Evolutionary conservation across 2,888 invertebrate genomes (phyloP), one percentile per base, ranked within the genome.

Genomic region (Cataglyphis rosenhaueri): DNA sequence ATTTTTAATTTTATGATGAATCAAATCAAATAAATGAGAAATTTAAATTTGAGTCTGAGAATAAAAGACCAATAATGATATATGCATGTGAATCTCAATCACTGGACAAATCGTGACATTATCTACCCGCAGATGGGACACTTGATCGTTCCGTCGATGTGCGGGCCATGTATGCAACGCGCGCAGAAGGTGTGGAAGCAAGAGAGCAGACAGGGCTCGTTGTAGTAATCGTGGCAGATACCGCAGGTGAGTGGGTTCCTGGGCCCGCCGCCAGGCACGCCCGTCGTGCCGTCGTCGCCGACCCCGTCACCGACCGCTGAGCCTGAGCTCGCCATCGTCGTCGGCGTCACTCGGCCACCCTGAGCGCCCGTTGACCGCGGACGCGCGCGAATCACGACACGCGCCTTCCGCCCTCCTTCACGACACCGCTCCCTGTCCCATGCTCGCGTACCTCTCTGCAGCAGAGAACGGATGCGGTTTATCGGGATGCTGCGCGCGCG

Each of bases 171-270:
- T 84, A 97, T 93, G 93, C 97, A 97, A 83, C 96, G 95, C 41
- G 96, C 95, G 94, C 97, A 97, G 94, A 97, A 97, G 65, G 96
- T 96, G 93, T 97, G 97, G 92, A 96, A 97, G 93, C 97, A 97
- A 85, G 95, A 95, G 65, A 97, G 94, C 73, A 97, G 95, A 89
- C 97, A 96, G 1, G 97, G 97, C 89, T 97, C 97, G 78, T 95
- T 95, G 92, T 96, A 97, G 90, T 96, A 96, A 92, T 96, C 96
- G 91, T 96, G 96, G 92, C 97, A 97, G 88, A 97, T 95, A 84
- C 96, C 96, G 92, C 97, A 97, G 71, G 96, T 95, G 52, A 97
- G 94, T 0, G 97, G 97, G 93, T 96, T 96, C 90, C 95, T 91
- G 62, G 92, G 89, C 9, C 91, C 90, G 73, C 91, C 91, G 64